Base-by-base conservation (phyloP, 2,888 invertebrate species). In the Tortrix viridana region DNA sequence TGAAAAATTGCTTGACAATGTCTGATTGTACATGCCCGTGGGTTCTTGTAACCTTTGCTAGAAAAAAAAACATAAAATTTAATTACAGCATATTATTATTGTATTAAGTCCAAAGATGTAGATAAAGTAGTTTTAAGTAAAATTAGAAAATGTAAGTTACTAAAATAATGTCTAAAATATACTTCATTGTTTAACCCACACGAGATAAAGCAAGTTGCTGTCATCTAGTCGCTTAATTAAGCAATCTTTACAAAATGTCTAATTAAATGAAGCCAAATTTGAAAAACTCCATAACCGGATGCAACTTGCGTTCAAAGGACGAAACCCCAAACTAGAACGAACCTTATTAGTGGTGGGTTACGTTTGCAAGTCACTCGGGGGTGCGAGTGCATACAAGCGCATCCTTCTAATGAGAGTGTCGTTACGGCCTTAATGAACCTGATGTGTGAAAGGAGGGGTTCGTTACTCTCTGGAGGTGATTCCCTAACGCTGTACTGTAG, bases 261-360 rank as follows among this genome's bases (percentile, higher is more conserved):
- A 62, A 62, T 62, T 62, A 56, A 62, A 56, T 57, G 57, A 62
- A 62, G 47, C 62, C 62, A 62, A 62, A 62, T 62, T 62, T 62
- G 56, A 62, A 62, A 57, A 57, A 62, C 50, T 50, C 50, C 22
- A 49, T 55, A 57, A 62, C 62, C 57, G 50, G 50, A 56, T 52
- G 38, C 37, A n/a, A 26, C 5, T 4, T 16, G 6, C 1, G 16
- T n/a, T 37, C 32, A 32, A 55, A 50, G 19, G 44, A 1, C 55
- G 23, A 43, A 56, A 23, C 18, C 3, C 22, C 14, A 18, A 26
- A 18, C 32, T 0, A 56, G 22, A 56, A 12, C 6, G 20, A 43
- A 23, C 38, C 56, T 46, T 52, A 41, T 47, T 2, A 19, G 46
- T 1, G 26, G 19, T 5, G 18, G 1, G 32, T 20, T 19, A 63